Percentiles rank a stretch among this genome's conserved stretches.
These are phyloP conservation scores for Caenorhabditis sp. DNA, from an alignment of 2,888 invertebrate species.

Conservation along the genomic window DNA sequence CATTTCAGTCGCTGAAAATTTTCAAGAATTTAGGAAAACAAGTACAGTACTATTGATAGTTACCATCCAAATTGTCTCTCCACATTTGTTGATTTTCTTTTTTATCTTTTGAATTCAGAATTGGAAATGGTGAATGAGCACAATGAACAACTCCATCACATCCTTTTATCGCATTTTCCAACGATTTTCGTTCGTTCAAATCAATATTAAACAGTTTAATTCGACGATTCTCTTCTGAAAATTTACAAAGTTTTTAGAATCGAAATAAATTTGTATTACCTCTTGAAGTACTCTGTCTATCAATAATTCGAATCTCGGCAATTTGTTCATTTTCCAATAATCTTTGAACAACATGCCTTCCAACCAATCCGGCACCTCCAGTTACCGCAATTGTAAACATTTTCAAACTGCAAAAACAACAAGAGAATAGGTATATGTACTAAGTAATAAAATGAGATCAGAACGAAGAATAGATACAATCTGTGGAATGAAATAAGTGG, in stretches of 20 bases:
- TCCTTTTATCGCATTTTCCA: conserved; percentile 50
- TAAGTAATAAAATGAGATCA: too few relatives aligned
- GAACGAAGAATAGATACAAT: too few relatives aligned
- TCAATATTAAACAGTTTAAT: conserved; percentile 38
- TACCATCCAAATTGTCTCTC: conserved; percentile 46
- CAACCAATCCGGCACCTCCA: conserved; percentile 65
- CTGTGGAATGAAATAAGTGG: conserved; percentile 3
- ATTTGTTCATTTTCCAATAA: conserved; percentile 55
- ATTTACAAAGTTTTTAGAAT: not conserved
- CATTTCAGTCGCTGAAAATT: conserved; percentile 57
- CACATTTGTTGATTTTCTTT: conserved; percentile 44
- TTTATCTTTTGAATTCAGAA: conserved; percentile 34
- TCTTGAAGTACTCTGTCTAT: conserved; percentile 40
- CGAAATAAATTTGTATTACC: too few relatives aligned
- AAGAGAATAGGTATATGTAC: too few relatives aligned
- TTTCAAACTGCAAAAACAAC: too few relatives aligned
- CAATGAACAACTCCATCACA: conserved; percentile 53
- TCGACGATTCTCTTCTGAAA: conserved; percentile 20
- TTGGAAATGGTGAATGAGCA: conserved; percentile 43
- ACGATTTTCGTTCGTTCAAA: conserved; percentile 34
- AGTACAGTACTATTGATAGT: not conserved
- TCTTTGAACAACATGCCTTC: conserved; percentile 54
- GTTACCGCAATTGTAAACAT: conserved; percentile 61
- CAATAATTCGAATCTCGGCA: conserved; percentile 60
- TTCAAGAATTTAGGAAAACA: too few relatives aligned